A percentile compares a stretch with the other conserved stretches of the same genome.
phyloP scores from a whole-genome alignment of 2,888 invertebrate genomes.

The Synergus itoensis region DNA sequence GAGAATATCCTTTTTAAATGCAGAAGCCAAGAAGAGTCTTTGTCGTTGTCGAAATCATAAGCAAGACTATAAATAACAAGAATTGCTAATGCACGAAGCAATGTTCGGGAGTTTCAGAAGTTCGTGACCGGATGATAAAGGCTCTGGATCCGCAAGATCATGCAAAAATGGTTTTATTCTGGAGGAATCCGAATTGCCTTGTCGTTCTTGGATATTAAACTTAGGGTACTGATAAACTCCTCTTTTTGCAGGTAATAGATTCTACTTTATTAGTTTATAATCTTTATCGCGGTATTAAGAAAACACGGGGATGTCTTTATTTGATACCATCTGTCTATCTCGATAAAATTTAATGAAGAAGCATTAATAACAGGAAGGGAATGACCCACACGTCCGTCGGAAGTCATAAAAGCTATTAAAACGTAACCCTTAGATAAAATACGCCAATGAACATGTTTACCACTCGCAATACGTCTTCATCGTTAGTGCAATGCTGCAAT shows the following conservation, averaged over 20 bases:
- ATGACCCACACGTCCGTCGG: slow-evolving; percentile 3
- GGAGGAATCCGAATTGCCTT: background rate
- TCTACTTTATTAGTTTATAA: background rate
- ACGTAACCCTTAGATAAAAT: background rate
- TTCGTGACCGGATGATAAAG: slow-evolving; percentile 34
- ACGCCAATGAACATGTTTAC: background rate
- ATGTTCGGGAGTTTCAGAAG: slow-evolving; percentile 8
- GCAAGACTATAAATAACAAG: slow-evolving; percentile 22
- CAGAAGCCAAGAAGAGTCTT: slow-evolving; percentile 11
- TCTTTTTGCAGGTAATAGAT: background rate
- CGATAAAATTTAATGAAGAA: slow-evolving; percentile 1
- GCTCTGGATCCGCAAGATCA: background rate
- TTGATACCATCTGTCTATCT: background rate
- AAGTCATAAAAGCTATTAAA: slow-evolving; percentile 2
- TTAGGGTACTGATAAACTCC: background rate
- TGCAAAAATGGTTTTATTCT: background rate
- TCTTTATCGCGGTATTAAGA: background rate
- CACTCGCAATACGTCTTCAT: background rate
- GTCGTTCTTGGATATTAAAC: background rate
- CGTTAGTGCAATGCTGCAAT: background rate
- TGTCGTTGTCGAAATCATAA: slow-evolving; percentile 20
- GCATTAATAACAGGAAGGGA: slow-evolving; percentile 2
- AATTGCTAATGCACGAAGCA: slow-evolving; percentile 11
- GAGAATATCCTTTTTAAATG: slow-evolving; percentile 4
- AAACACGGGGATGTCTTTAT: background rate